These are phyloP conservation scores for Rhynchomys soricoides DNA, from an alignment of 2,113 vertebrate genomes.

Conservation along the genomic window DNA sequence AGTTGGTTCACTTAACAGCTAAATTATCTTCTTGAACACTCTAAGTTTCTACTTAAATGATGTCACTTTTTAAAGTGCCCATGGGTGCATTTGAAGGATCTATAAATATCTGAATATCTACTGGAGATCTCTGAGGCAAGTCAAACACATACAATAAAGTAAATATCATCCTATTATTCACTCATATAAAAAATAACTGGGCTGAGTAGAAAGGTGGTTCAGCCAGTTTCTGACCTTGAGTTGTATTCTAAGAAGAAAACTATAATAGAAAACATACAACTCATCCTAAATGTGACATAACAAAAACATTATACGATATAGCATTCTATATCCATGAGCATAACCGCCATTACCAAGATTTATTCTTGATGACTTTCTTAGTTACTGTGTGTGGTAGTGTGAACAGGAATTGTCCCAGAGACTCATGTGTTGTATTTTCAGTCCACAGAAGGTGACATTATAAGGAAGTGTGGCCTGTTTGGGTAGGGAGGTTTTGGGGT, in stretches of 20 bases:
- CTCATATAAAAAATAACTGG: background rate
- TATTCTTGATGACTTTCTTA: background rate
- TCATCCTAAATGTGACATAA: background rate
- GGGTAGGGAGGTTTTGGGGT: background rate
- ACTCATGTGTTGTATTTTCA: background rate
- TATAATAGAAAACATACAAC: rapidly evolving
- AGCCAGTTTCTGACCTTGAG: no score
- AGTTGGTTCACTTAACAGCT: background rate
- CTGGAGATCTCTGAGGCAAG: background rate
- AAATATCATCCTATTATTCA: background rate
- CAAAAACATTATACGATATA: rapidly evolving
- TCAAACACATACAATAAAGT: background rate
- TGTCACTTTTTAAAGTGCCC: background rate
- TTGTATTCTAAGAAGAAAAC: background rate
- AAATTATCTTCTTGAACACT: background rate
- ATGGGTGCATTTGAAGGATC: background rate
- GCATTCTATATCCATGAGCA: background rate
- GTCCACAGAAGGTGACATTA: background rate
- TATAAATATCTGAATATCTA: background rate
- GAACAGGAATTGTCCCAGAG: background rate
- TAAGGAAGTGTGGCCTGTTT: background rate
- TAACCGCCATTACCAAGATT: background rate
- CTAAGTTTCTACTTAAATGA: background rate
- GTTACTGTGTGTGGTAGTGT: background rate
- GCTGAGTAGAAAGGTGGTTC: rapidly evolving